Evolutionary conservation across 2,113 vertebrate species (phyloP).

Genomic region (Daubentonia madagascariensis): DNA sequence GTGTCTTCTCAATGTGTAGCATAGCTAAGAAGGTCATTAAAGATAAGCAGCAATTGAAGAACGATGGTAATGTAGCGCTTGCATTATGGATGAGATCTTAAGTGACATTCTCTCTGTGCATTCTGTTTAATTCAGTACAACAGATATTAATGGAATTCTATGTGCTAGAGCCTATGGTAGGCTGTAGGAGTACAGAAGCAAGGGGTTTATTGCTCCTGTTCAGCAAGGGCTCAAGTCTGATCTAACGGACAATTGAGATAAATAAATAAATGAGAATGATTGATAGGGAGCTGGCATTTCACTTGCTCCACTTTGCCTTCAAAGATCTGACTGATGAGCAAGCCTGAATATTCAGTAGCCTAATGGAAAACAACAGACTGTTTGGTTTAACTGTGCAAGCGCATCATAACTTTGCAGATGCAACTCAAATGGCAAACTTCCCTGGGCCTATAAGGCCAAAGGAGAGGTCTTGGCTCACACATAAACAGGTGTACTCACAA

Average conservation of each 20-base stretch:
- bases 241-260: neutral
- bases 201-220: neutral
- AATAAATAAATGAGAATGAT: neutral
- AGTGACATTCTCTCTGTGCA: neutral
- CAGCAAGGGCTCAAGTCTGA: neutral
- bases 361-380: neutral
- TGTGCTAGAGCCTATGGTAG: rapidly evolving
- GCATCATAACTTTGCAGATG: neutral
- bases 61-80: too few relatives aligned
- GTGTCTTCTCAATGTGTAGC: neutral
- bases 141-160: too few relatives aligned
- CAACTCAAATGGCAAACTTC: neutral
- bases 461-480: neutral
- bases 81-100: neutral
- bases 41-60: neutral
- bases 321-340: neutral
- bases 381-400: neutral
- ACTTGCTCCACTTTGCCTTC: neutral
- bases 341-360: neutral
- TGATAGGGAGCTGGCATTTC: neutral
- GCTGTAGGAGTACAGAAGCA: too few relatives aligned
- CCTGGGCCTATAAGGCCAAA: neutral
- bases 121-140: neutral
- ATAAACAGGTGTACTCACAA: neutral
- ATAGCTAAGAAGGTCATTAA: neutral